Base-by-base conservation (phyloP, 2,113 vertebrate genomes). In the Picathartes gymnocephalus region DNA sequence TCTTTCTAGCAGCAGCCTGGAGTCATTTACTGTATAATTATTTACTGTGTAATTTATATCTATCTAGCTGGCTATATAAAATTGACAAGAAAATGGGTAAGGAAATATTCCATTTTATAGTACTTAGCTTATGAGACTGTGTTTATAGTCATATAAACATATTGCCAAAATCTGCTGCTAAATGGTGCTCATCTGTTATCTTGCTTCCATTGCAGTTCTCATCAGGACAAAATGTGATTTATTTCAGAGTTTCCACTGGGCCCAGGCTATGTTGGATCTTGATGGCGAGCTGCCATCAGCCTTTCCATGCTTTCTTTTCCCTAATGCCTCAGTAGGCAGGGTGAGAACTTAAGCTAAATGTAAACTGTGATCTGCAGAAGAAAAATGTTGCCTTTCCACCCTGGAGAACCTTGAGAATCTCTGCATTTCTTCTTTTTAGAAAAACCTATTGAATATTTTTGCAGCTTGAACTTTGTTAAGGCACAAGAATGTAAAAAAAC, bases 91-190 rank as follows among this genome's bases (percentile, higher is more conserved):
- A 92, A 85, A 79, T 47, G 17, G 40, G 31, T n/a, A 72, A 79
- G 73, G 77, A 77, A 93, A 40, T 73, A 70, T 5, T 88, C 35
- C 72, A 18, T 84, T 79, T 95, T 78, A 11, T 65, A 64, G 33
- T 58, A 27, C 56, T 79, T 81, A 51, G 35, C 23, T 72, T 78
- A 28, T 56, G 56, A 74, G 66, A 6, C 56, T 53, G 25, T 79
- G 62, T 86, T 94, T 82, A 31, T 61, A 86, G 68, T 73, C 45
- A 18, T 50, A 84, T 81, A 27, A 79, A 37, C 86, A 42, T 50
- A 37, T 48, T 94, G 70, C 87, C 39, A 81, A 70, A 92, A 95
- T 54, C 65, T 92, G 73, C 77, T 97, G 77, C 54, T 95, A 68
- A 81, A 82, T 78, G 64, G 21, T 91, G 93, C 64, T 93, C n/a